A percentile compares a stretch with the other conserved stretches of the same genome.
phyloP scores from a whole-genome alignment of 1,140 invertebrate genomes.

The Aphelinus atriplicis region DNA sequence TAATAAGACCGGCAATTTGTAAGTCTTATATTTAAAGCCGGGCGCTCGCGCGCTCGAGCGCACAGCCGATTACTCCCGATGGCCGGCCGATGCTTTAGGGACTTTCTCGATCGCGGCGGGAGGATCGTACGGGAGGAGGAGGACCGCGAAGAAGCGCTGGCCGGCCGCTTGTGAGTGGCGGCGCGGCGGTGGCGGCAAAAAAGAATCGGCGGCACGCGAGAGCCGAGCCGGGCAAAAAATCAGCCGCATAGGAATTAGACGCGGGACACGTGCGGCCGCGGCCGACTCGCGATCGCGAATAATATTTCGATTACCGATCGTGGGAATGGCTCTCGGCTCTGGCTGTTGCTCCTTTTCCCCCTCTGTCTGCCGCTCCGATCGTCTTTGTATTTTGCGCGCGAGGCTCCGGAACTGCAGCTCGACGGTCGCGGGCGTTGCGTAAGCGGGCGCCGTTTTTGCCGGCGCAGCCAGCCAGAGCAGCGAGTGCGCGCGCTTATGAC shows the following conservation, averaged over 20 bases:
- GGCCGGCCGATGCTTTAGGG: constrained; percentile 25
- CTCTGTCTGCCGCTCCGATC: not conserved
- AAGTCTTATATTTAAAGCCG: constrained; percentile 8
- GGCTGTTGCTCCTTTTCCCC: constrained; percentile 26
- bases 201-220: constrained; percentile 15
- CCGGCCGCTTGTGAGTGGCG: not conserved
- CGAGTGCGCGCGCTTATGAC: too few relatives aligned
- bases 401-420: too few relatives aligned
- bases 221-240: not conserved
- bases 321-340: constrained; percentile 44
- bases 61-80: not conserved
- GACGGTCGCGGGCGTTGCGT: too few relatives aligned
- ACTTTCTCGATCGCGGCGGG: constrained; percentile 17
- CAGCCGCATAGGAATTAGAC: constrained; percentile 24
- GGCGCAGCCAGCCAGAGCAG: too few relatives aligned
- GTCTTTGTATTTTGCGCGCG: too few relatives aligned
- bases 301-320: constrained; percentile 53
- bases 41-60: not conserved
- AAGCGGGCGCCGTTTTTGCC: too few relatives aligned
- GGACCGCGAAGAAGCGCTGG: not conserved
- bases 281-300: constrained; percentile 37
- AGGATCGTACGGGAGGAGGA: not conserved
- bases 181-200: not conserved
- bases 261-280: constrained; percentile 9
- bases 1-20: constrained; percentile 31